phyloP scores from a whole-genome alignment of 2,888 invertebrate genomes.

The Zaprionus lineosus region DNA sequence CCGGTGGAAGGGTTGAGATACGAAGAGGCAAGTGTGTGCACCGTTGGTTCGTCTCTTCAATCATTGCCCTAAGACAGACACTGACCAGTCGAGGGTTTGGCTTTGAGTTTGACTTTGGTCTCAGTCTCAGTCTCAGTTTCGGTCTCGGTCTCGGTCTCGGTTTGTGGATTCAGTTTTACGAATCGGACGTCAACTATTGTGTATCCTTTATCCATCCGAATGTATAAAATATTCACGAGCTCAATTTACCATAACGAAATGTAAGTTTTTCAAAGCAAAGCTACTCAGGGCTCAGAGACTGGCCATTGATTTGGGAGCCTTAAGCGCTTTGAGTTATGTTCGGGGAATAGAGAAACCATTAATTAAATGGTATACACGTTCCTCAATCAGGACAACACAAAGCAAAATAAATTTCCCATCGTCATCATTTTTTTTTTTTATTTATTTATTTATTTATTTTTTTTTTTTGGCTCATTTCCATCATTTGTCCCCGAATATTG shows the following conservation, averaged over 20 bases:
- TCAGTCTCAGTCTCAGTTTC: constrained; percentile 14
- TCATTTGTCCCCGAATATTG: constrained; percentile 40
- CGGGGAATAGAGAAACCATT: constrained; percentile 46
- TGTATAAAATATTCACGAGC: constrained; percentile 63
- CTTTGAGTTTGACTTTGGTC: background rate
- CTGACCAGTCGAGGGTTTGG: constrained; percentile 15
- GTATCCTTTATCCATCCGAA: constrained; percentile 18
- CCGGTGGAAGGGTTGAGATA: constrained; percentile 67
- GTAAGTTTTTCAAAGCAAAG: background rate
- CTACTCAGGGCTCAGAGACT: background rate
- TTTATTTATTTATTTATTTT: no score
- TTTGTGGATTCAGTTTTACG: constrained; percentile 2
- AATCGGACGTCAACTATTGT: constrained; percentile 52
- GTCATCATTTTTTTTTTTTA: no score
- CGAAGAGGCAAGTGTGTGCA: constrained; percentile 20
- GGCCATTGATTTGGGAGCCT: constrained; percentile 30
- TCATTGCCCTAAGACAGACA: constrained; percentile 34
- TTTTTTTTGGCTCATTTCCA: constrained; percentile 42
- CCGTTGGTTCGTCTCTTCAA: constrained; percentile 37
- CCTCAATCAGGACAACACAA: constrained; percentile 24
- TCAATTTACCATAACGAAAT: constrained; percentile 66
- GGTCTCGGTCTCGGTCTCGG: background rate
- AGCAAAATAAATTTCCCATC: constrained; percentile 19
- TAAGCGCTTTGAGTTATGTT: constrained; percentile 52
- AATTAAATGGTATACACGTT: constrained; percentile 46